Conservation (phyloP, 1,140 invertebrate genomes). For the Homarus americanus region DNA sequence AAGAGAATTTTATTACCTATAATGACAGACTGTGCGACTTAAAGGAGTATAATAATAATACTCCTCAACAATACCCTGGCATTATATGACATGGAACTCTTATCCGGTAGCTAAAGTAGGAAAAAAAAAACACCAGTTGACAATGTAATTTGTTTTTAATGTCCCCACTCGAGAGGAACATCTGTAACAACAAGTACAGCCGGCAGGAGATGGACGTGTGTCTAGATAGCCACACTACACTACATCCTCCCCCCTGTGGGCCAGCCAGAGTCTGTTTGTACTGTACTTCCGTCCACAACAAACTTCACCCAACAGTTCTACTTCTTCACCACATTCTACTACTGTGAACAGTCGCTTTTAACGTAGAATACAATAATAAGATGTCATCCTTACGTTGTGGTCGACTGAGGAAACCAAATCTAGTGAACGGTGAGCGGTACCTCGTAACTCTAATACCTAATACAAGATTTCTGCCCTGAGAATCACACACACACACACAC, state of each 20-base stretch:
- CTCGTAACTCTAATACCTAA: too few relatives aligned
- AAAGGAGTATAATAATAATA: neutral
- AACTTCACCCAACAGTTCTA: too few relatives aligned
- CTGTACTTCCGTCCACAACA: neutral
- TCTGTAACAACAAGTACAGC: neutral
- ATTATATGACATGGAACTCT: conserved; percentile 17
- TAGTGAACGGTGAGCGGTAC: too few relatives aligned
- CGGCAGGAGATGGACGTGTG: neutral
- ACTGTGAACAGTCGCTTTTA: too few relatives aligned
- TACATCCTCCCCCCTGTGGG: neutral
- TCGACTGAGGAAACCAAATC: too few relatives aligned
- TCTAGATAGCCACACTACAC: neutral
- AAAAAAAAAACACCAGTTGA: neutral
- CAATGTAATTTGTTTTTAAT: neutral
- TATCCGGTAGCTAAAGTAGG: conserved; percentile 22
- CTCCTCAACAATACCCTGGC: neutral
- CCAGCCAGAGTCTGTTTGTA: too few relatives aligned
- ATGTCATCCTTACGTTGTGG: too few relatives aligned
- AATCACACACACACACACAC: too few relatives aligned
- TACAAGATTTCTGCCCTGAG: too few relatives aligned
- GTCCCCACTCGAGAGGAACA: neutral
- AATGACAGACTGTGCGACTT: neutral
- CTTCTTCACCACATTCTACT: too few relatives aligned
- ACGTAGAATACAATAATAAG: too few relatives aligned
- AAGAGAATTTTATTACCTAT: conserved; percentile 13